Conservation (phyloP, 2,797 vertebrate genomes). For the Ciconia nigra region DNA sequence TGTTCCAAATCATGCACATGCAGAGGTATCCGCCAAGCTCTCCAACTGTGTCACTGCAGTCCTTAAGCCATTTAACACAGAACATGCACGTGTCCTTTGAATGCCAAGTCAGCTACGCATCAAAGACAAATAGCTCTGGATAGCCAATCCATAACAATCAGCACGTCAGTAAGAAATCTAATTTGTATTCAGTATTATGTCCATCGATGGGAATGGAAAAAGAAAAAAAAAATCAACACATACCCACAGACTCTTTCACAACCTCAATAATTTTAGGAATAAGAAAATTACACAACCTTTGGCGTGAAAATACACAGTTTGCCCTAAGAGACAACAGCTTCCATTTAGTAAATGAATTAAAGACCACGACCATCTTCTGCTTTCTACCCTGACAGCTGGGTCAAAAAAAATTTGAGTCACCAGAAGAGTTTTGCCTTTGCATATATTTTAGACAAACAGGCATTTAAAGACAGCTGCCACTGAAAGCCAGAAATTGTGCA, state of each 20-base stretch:
- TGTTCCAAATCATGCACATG: background rate
- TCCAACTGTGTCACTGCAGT: constrained; percentile 30
- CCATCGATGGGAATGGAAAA: accelerated
- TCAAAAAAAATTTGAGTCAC: background rate
- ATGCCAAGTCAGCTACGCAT: background rate
- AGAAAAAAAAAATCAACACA: background rate
- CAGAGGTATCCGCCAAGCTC: background rate
- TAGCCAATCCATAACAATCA: background rate
- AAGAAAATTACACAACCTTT: background rate
- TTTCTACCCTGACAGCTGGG: background rate
- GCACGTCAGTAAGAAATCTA: background rate
- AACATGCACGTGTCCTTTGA: constrained; percentile 8
- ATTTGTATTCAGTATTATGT: background rate
- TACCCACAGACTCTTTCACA: background rate
- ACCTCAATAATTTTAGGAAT: background rate
- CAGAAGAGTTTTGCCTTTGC: background rate
- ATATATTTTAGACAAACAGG: background rate
- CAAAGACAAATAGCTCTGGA: constrained; percentile 13
- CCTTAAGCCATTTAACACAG: constrained; percentile 35
- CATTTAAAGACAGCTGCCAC: background rate
- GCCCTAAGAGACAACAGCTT: background rate
- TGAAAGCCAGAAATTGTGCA: background rate
- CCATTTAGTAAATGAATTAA: background rate
- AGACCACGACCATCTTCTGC: background rate
- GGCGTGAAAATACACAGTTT: background rate